phyloP scores from a whole-genome alignment of 2,888 invertebrate genomes.

The Lymantria dispar region DNA sequence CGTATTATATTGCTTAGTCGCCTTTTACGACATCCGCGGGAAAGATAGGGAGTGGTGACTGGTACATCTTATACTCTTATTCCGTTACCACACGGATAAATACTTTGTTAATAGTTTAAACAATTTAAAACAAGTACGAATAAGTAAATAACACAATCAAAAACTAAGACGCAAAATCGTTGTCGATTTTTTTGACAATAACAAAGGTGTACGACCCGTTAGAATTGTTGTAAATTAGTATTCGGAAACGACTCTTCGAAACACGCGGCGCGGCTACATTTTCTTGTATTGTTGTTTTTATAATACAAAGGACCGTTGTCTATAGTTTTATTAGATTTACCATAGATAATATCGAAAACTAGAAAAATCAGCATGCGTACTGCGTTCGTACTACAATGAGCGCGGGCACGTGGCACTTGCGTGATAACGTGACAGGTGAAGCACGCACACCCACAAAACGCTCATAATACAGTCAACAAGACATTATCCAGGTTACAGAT shows the following conservation, averaged over 20 bases:
- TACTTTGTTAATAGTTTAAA: no score
- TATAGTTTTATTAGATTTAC: constrained; percentile 20
- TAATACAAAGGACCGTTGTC: constrained; percentile 15
- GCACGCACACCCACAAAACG: constrained; percentile 36
- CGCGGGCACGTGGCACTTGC: constrained; percentile 56
- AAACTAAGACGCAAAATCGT: constrained; percentile 17
- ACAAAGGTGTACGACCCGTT: constrained; percentile 30
- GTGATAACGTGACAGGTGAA: constrained; percentile 55
- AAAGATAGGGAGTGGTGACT: no score
- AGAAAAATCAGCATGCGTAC: constrained; percentile 31
- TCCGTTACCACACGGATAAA: no score
- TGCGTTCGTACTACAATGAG: constrained; percentile 39
- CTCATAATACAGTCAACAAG: constrained; percentile 27
- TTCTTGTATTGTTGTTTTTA: constrained; percentile 21
- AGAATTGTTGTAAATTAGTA: constrained; percentile 27
- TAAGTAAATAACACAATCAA: neutral
- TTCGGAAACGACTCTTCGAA: constrained; percentile 21
- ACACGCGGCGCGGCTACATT: constrained; percentile 15
- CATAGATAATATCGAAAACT: constrained; percentile 30
- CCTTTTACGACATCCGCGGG: no score
- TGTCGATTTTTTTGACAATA: constrained; percentile 19
- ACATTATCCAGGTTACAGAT: constrained; percentile 19
- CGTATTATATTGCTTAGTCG: no score
- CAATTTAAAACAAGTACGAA: neutral
- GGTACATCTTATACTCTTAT: no score